A percentile compares a stretch with the other conserved stretches of the same genome.
phyloP scores from a whole-genome alignment of 2,797 vertebrate species.

The Anableps anableps region DNA sequence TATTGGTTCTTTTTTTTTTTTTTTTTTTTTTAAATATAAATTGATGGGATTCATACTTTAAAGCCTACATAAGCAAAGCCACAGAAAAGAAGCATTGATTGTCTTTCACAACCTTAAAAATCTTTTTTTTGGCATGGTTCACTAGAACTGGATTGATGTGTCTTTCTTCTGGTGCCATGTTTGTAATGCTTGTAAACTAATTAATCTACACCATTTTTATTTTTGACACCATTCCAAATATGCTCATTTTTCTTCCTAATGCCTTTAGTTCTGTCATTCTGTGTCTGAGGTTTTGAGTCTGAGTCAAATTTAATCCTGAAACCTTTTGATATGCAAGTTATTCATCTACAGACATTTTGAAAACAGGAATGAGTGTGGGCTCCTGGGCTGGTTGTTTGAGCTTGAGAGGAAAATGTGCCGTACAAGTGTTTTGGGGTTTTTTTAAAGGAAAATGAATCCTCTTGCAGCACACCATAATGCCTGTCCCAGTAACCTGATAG shows the following conservation, averaged over 20 bases:
- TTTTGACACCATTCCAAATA: neutral
- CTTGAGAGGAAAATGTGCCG: neutral
- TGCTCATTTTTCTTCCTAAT: neutral
- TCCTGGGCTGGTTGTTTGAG: neutral
- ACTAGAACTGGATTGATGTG: slow-evolving; percentile 25
- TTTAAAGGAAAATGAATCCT: slow-evolving; percentile 22
- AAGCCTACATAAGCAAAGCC: neutral
- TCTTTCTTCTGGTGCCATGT: slow-evolving; percentile 21
- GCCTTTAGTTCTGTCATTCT: neutral
- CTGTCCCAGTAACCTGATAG: slow-evolving; percentile 32
- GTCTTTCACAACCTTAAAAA: neutral
- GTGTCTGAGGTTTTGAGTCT: neutral
- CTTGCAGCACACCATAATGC: slow-evolving; percentile 21
- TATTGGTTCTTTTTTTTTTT: slow-evolving; percentile 8
- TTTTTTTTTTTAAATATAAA: slow-evolving; percentile 12
- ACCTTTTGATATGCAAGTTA: neutral
- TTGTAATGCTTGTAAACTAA: slow-evolving; percentile 44
- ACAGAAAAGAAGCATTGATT: neutral
- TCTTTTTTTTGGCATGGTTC: slow-evolving; percentile 14
- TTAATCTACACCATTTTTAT: slow-evolving; percentile 20
- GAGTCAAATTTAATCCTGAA: no score
- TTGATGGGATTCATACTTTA: neutral
- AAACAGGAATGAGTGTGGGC: neutral
- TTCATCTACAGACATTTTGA: neutral
- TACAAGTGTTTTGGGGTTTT: neutral